Conservation (phyloP, 2,113 vertebrate genomes). For the Romanogobio albipinnatus region DNA sequence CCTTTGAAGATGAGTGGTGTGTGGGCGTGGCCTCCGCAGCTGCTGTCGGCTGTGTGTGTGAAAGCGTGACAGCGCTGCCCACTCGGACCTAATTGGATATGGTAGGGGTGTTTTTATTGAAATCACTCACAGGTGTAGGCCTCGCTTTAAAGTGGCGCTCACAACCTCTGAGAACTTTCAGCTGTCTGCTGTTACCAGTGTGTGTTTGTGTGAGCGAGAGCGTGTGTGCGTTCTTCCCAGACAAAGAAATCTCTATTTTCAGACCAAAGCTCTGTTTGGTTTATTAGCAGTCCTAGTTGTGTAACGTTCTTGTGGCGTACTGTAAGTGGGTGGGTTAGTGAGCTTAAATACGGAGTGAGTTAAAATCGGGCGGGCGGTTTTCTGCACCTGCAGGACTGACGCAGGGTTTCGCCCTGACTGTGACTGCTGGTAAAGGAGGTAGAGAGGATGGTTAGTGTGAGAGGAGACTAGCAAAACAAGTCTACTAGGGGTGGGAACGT, state of each 20-base stretch:
- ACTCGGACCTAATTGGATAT: slow-evolving; percentile 59
- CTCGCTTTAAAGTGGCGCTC: slow-evolving; percentile 50
- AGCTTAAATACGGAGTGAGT: background rate
- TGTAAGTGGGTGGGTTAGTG: slow-evolving; percentile 20
- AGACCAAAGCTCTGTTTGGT: slow-evolving; percentile 41
- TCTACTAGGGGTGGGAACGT: background rate
- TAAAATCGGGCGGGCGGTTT: background rate
- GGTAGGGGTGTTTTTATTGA: slow-evolving; percentile 60
- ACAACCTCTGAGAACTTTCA: slow-evolving; percentile 50
- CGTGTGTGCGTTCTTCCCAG: slow-evolving; percentile 28
- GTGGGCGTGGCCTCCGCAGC: slow-evolving; percentile 41
- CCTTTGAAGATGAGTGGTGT: slow-evolving; percentile 31
- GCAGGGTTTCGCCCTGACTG: background rate
- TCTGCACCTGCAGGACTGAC: slow-evolving; percentile 30
- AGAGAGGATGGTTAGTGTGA: background rate
- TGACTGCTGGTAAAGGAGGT: background rate
- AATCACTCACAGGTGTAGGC: slow-evolving; percentile 60
- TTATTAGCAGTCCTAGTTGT: slow-evolving; percentile 46
- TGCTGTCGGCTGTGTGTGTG: slow-evolving; percentile 50
- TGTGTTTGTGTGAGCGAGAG: slow-evolving; percentile 1
- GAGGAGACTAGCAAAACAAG: background rate
- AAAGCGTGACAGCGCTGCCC: slow-evolving; percentile 48
- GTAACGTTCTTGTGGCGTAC: slow-evolving; percentile 36
- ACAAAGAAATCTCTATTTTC: slow-evolving; percentile 56
- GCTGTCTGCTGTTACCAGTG: slow-evolving; percentile 37